Conservation (phyloP, 2,888 invertebrate species). For the Meloe dianella region DNA sequence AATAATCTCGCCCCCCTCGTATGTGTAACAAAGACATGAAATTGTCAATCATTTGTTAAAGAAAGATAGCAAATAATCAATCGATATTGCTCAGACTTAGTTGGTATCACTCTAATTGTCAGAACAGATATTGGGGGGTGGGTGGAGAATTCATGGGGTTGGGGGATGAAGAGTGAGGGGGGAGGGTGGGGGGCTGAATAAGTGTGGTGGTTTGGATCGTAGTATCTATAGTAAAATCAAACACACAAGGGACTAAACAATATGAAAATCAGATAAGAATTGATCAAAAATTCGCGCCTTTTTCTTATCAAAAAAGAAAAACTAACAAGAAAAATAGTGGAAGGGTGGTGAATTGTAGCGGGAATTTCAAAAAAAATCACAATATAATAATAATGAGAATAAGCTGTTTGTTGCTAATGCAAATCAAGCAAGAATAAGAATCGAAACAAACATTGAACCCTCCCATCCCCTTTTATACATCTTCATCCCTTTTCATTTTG, state of each 20-base stretch:
- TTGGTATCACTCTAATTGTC: conserved; percentile 59
- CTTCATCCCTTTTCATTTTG: conserved; percentile 13
- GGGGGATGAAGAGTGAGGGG: too few species aligned
- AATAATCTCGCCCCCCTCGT: conserved; percentile 46
- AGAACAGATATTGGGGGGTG: conserved; percentile 42
- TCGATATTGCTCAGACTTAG: conserved; percentile 59
- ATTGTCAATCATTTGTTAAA: conserved; percentile 52
- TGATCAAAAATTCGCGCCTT: neutral
- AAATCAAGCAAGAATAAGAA: conserved; percentile 43
- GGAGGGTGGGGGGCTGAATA: too few species aligned
- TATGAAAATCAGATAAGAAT: neutral
- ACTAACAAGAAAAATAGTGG: neutral
- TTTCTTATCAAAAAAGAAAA: neutral
- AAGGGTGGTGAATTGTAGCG: neutral
- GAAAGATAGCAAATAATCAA: conserved; percentile 53
- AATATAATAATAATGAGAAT: conserved; percentile 30
- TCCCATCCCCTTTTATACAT: conserved; percentile 10
- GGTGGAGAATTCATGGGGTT: conserved; percentile 20
- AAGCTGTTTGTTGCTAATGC: conserved; percentile 44
- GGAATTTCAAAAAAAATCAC: conserved; percentile 25
- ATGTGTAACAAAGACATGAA: conserved; percentile 50
- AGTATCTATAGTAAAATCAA: conserved; percentile 5
- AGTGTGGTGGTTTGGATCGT: too few species aligned
- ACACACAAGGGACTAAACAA: conserved; percentile 16
- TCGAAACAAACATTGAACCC: conserved; percentile 25